These are phyloP conservation scores for Epizoanthus stellaris DNA, from an alignment of 92 coral and sea anemone species.

Conservation along the genomic window DNA sequence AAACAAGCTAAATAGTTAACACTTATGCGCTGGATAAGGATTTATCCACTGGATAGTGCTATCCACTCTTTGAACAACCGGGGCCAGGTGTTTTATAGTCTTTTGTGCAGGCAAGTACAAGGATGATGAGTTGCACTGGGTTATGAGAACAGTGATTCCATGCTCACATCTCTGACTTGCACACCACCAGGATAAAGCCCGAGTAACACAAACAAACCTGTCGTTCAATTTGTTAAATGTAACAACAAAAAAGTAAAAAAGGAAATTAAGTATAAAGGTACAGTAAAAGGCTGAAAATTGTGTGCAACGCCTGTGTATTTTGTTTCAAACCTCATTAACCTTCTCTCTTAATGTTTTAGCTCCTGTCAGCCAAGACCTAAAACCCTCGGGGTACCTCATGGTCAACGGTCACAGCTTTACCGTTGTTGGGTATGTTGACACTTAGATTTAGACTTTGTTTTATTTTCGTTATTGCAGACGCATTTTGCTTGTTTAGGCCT, in stretches of 20 bases:
- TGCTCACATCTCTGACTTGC: background rate
- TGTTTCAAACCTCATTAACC: background rate
- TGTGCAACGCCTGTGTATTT: background rate
- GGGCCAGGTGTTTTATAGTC: no score
- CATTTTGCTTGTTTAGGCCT: no score
- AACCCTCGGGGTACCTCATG: conserved; percentile 68
- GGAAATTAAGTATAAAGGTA: no score
- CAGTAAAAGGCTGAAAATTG: no score
- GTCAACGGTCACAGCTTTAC: conserved; percentile 87
- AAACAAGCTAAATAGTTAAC: no score
- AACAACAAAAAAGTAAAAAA: no score
- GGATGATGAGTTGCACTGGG: conserved; percentile 12
- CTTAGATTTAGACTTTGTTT: background rate
- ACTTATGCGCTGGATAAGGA: no score
- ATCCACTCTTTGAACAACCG: background rate
- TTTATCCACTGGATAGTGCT: no score
- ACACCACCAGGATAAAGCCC: background rate
- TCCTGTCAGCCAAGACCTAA: conserved; percentile 50
- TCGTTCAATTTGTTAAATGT: background rate
- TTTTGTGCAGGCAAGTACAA: background rate
- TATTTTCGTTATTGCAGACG: no score
- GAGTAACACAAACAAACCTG: background rate
- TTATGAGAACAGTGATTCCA: background rate
- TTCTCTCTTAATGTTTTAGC: conserved; percentile 28
- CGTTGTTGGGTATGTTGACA: conserved; percentile 82